Evolutionary conservation across 2,888 invertebrate species (phyloP).

Genomic region (Chymomyza procnemis): DNA sequence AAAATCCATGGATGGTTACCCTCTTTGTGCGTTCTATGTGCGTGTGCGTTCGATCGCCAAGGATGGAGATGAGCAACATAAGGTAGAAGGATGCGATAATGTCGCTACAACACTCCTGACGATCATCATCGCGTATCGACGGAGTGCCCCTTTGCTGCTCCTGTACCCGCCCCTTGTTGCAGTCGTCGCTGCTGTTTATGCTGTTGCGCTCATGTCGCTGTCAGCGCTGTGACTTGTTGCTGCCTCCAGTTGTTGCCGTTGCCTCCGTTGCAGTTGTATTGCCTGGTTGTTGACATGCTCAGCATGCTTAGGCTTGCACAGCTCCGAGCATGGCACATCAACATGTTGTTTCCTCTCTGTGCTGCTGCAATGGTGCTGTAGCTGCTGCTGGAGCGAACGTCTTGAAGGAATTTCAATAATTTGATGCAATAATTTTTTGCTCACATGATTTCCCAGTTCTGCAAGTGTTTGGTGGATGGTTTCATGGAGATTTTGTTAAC

Average conservation of each 20-base stretch:
- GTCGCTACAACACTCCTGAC: not conserved
- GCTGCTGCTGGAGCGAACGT: not conserved
- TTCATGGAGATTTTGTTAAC: not conserved
- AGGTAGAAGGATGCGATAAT: slow-evolving; percentile 11
- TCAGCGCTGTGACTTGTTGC: slow-evolving; percentile 37
- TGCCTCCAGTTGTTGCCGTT: slow-evolving; percentile 36
- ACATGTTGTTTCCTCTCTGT: not conserved
- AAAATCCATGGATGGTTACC: slow-evolving; percentile 36
- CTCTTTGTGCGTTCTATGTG: not conserved
- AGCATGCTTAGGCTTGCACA: slow-evolving; percentile 39
- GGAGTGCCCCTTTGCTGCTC: not conserved
- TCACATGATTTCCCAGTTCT: not conserved
- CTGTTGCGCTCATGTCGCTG: slow-evolving; percentile 16
- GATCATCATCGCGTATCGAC: not conserved
- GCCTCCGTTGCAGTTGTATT: slow-evolving; percentile 30
- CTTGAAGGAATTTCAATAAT: not conserved
- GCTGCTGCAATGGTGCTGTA: not conserved
- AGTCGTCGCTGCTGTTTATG: slow-evolving; percentile 29
- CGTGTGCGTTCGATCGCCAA: not conserved
- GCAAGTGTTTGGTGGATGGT: not conserved
- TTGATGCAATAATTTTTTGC: not conserved
- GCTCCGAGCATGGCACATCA: slow-evolving; percentile 22
- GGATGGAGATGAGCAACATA: slow-evolving; percentile 1
- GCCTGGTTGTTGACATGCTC: slow-evolving; percentile 71
- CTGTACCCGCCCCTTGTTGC: slow-evolving; percentile 34